Conservation (phyloP, 1,140 invertebrate species). For the Centruroides sculpturatus region DNA sequence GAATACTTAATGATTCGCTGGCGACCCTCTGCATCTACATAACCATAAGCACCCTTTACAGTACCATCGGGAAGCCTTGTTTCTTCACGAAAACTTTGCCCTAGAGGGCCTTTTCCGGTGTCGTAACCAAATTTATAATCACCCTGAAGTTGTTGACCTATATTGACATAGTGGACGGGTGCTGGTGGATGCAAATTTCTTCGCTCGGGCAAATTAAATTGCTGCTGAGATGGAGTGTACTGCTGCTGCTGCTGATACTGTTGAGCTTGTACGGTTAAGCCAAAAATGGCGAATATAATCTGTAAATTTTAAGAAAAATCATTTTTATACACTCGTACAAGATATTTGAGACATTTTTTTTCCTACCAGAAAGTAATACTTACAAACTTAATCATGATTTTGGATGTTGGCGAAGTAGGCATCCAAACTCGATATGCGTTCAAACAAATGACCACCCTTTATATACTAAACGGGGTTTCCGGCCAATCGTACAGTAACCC, state of each 20-base stretch:
- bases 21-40: conserved; percentile 36
- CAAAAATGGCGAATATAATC: neutral
- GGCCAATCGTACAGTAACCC: neutral
- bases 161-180: conserved; percentile 18
- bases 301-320: neutral
- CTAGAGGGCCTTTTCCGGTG: conserved; percentile 20
- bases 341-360: neutral
- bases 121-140: conserved; percentile 23
- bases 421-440: no score
- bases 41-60: conserved; percentile 43
- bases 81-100: conserved; percentile 22
- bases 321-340: no score
- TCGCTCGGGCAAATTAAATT: conserved; percentile 1
- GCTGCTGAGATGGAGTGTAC: neutral
- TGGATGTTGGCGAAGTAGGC: no score
- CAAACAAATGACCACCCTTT: neutral
- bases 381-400: neutral
- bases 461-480: neutral
- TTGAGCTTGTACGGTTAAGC: neutral
- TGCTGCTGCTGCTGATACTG: neutral
- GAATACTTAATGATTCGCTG: conserved; percentile 45
- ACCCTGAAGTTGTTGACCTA: conserved; percentile 14
- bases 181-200: conserved; percentile 14
- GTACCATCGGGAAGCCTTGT: conserved; percentile 23
- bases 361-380: neutral